Evolutionary conservation across 1,140 invertebrate genomes (phyloP).

Genomic region (Macrosteles quadrilineatus): DNA sequence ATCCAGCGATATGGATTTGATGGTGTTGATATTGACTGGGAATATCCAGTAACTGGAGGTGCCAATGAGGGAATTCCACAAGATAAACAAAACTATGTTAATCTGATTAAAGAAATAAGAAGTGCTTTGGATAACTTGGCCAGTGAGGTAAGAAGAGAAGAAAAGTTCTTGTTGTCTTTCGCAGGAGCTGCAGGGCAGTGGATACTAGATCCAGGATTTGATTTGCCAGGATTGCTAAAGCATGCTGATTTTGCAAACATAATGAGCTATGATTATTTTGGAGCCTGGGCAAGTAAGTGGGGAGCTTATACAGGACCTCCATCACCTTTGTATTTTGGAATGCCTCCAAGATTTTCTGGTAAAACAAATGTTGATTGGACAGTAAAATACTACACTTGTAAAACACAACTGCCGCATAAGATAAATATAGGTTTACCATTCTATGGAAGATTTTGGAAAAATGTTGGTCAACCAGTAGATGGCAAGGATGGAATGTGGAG

Average conservation of each 20-base stretch:
- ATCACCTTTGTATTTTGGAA: constrained; percentile 33
- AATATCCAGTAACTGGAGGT: constrained; percentile 55
- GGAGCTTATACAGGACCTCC: constrained; percentile 39
- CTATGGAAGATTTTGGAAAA: constrained; percentile 39
- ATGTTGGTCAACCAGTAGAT: constrained; percentile 28
- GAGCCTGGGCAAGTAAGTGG: constrained; percentile 39
- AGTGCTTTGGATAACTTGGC: constrained; percentile 26
- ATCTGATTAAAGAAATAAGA: constrained; percentile 36
- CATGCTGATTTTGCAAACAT: constrained; percentile 37
- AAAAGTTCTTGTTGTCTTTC: constrained; percentile 36
- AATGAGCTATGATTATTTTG: constrained; percentile 41
- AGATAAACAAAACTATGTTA: constrained; percentile 40
- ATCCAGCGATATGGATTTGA: constrained; percentile 60
- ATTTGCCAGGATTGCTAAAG: constrained; percentile 34
- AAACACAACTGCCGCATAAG: constrained; percentile 32
- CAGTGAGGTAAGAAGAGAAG: constrained; percentile 9
- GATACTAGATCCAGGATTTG: constrained; percentile 35
- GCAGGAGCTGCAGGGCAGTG: constrained; percentile 38
- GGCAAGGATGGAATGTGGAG: constrained; percentile 35
- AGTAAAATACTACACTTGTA: constrained; percentile 38
- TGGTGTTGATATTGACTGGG: constrained; percentile 63
- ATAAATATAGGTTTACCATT: constrained; percentile 39
- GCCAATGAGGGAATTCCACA: constrained; percentile 35
- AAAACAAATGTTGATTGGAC: constrained; percentile 39
- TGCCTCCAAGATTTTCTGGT: constrained; percentile 36